Conservation (phyloP, 2,113 vertebrate species). For the Mixornis gularis region DNA sequence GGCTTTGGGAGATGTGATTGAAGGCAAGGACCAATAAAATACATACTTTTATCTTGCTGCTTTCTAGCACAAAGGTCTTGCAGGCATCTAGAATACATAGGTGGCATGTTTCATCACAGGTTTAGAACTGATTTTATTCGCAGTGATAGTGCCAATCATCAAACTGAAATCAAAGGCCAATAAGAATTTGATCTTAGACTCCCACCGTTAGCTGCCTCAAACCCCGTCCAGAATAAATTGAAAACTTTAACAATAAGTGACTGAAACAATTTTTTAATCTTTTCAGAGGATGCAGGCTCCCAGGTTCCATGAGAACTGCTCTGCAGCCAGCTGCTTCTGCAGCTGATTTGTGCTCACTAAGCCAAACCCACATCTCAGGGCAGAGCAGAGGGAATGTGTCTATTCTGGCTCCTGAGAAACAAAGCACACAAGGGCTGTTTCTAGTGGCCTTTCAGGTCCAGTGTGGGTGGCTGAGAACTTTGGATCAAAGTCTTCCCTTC, state of each 20-base stretch:
- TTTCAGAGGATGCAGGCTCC: constrained; percentile 20
- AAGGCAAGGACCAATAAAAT: neutral
- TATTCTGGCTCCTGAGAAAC: constrained; percentile 53
- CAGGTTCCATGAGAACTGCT: constrained; percentile 20
- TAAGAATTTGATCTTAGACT: neutral
- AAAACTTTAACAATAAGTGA: neutral
- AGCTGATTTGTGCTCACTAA: constrained; percentile 30
- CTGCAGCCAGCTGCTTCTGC: constrained; percentile 33
- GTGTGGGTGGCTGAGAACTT: constrained; percentile 42
- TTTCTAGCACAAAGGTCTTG: neutral
- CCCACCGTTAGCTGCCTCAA: neutral
- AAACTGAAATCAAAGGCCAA: neutral
- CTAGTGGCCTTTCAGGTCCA: constrained; percentile 31
- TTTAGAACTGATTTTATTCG: neutral
- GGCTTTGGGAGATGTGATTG: neutral
- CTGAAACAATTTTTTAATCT: neutral
- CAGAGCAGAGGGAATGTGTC: constrained; percentile 48
- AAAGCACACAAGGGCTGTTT: constrained; percentile 50
- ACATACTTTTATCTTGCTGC: neutral
- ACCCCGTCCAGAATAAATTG: neutral
- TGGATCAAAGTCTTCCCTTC: constrained; percentile 12
- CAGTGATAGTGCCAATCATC: neutral
- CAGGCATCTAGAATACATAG: neutral
- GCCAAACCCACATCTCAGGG: constrained; percentile 42
- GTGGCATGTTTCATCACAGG: neutral